These are phyloP conservation scores for Marcusenius ussheri DNA, from an alignment of 2,113 vertebrate genomes.

Conservation along the genomic window DNA sequence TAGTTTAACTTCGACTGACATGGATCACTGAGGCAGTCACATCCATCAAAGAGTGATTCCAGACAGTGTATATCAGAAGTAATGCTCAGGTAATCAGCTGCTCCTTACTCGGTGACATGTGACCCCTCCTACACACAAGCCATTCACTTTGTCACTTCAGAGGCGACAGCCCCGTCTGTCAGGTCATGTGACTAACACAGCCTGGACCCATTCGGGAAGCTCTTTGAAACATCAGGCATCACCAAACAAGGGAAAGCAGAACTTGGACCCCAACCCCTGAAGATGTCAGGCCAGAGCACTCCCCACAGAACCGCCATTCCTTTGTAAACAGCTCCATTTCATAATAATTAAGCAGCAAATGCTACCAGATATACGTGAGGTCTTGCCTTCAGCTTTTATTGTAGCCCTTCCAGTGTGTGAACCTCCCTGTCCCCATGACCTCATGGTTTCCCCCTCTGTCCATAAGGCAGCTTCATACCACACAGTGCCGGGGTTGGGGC, in stretches of 20 bases:
- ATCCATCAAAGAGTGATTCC: background rate
- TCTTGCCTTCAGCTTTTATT: background rate
- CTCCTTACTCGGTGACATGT: background rate
- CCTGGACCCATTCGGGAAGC: background rate
- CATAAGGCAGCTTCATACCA: background rate
- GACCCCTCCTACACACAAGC: background rate
- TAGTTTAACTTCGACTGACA: background rate
- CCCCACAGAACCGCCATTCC: background rate
- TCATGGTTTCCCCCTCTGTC: background rate
- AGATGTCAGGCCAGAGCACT: background rate
- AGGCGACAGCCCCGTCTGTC: background rate
- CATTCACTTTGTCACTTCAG: background rate
- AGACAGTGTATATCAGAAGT: background rate
- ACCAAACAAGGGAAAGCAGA: background rate
- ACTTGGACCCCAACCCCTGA: background rate
- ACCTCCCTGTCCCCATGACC: background rate
- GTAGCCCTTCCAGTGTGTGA: background rate
- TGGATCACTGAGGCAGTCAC: background rate
- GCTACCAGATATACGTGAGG: background rate
- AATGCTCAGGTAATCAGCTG: background rate
- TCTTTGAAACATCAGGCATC: background rate
- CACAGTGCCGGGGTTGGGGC: background rate
- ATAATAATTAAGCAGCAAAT: background rate
- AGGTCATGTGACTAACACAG: background rate
- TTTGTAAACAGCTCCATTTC: background rate